These are phyloP conservation scores for Isurus oxyrinchus DNA, from an alignment of 2,113 vertebrate genomes.

Conservation along the genomic window DNA sequence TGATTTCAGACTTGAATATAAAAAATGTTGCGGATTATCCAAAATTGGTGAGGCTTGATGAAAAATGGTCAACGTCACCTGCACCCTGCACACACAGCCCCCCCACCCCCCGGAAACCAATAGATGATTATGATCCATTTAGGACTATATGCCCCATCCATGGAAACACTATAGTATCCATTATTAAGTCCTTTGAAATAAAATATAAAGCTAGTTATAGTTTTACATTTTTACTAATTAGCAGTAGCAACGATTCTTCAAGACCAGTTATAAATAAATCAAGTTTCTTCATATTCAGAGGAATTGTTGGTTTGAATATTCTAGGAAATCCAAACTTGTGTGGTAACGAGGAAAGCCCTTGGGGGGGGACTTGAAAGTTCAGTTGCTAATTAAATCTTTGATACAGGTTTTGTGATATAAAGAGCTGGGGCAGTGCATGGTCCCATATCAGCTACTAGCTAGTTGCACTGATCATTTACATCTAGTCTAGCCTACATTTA, in stretches of 20 bases:
- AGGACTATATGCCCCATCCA: neutral
- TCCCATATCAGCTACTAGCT: neutral
- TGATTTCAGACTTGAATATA: neutral
- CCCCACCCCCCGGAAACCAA: neutral
- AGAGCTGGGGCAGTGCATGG: neutral
- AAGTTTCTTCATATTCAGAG: neutral
- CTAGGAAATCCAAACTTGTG: neutral
- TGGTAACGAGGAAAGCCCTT: no score
- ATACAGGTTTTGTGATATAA: neutral
- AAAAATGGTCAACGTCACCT: neutral
- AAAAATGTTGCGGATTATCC: neutral
- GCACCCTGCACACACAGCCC: no score
- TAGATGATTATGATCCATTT: neutral
- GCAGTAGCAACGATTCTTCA: neutral
- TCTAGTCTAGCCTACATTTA: neutral
- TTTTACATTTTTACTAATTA: neutral
- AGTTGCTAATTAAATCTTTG: neutral
- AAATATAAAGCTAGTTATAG: neutral
- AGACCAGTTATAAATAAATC: neutral
- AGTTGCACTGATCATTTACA: neutral
- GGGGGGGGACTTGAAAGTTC: neutral
- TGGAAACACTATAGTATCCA: no score
- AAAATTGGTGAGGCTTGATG: neutral
- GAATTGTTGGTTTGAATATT: neutral
- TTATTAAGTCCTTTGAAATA: neutral